phyloP scores from a whole-genome alignment of 2,113 vertebrate species.

The Nettapus auritus region DNA sequence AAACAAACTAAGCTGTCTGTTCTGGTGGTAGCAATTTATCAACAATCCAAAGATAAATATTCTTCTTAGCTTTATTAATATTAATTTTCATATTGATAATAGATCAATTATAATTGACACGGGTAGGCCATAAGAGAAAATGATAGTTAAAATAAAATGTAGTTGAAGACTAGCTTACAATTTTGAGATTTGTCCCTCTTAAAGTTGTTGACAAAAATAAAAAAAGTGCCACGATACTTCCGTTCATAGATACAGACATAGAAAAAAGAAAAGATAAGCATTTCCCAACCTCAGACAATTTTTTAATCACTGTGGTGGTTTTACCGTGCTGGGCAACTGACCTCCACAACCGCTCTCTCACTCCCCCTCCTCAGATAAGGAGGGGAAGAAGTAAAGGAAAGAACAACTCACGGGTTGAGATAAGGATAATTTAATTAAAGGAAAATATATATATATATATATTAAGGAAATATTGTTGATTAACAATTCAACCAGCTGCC shows the following conservation, averaged over 20 bases:
- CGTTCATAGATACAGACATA: neutral
- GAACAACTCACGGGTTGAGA: no score
- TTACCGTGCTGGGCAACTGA: no score
- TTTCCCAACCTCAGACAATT: neutral
- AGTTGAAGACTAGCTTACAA: neutral
- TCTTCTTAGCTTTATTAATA: neutral
- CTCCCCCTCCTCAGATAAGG: no score
- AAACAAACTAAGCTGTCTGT: neutral
- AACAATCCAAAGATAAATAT: neutral
- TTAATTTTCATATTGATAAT: neutral
- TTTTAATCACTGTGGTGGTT: no score
- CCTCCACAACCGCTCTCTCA: no score
- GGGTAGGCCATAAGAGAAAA: neutral
- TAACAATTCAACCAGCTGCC: no score
- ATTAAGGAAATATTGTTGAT: no score
- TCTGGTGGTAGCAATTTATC: neutral
- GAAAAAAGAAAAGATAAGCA: neutral
- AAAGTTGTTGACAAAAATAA: neutral
- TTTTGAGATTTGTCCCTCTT: neutral
- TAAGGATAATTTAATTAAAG: no score
- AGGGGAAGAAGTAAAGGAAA: no score
- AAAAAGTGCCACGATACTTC: neutral
- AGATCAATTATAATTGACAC: neutral
- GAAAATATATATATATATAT: no score
- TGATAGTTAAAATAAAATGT: neutral